Conservation (phyloP, 2,113 vertebrate species). For the Saguinus imperator region DNA sequence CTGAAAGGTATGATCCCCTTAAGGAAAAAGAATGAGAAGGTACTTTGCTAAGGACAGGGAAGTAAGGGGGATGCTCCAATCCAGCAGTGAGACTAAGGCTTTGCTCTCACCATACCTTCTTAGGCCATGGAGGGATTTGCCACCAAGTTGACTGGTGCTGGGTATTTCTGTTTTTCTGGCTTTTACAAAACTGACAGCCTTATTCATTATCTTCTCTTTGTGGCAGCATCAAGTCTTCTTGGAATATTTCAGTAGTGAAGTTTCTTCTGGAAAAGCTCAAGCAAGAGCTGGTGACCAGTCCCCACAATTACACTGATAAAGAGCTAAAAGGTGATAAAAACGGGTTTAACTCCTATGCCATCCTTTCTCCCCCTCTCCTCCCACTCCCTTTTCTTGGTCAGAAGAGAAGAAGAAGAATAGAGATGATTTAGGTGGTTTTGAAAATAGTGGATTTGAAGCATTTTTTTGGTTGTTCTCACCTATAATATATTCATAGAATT, state of each 20-base stretch:
- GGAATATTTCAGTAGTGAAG: slow-evolving; percentile 85
- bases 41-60: slow-evolving; percentile 21
- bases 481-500: background rate
- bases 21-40: background rate
- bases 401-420: background rate
- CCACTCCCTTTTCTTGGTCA: background rate
- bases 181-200: background rate
- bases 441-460: slow-evolving; percentile 35
- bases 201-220: background rate
- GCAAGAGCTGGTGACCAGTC: slow-evolving; percentile 80
- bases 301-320: slow-evolving; percentile 83
- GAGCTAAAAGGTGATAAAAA: slow-evolving; percentile 83
- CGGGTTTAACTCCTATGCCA: background rate
- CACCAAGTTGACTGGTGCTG: background rate
- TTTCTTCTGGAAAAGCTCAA: slow-evolving; percentile 85
- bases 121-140: background rate
- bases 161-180: background rate
- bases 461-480: background rate
- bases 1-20: slow-evolving; percentile 81
- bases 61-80: background rate
- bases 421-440: slow-evolving; percentile 30
- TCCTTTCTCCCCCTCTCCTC: background rate
- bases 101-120: background rate
- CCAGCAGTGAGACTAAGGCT: background rate
- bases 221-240: slow-evolving; percentile 84